A percentile compares a stretch with the other conserved stretches of the same genome.
phyloP scores from a whole-genome alignment of 1,140 invertebrate species.

The Potamilus streckersoni region DNA sequence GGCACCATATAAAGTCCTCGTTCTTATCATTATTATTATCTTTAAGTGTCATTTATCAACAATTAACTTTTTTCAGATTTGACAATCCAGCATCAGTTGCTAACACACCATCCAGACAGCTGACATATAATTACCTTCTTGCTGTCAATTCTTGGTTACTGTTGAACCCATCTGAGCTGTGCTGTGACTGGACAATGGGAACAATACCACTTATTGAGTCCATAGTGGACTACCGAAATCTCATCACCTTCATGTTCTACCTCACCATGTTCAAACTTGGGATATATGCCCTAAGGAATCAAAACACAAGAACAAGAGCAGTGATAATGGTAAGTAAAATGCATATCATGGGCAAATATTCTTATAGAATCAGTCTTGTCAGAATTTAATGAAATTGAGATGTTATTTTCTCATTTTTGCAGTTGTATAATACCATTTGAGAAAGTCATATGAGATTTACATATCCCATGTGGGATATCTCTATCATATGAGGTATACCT shows the following conservation, averaged over 20 bases:
- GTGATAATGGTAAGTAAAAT: conserved; percentile 80
- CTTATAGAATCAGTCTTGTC: no score
- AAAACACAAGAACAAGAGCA: conserved; percentile 79
- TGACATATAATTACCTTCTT: conserved; percentile 94
- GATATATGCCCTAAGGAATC: conserved; percentile 76
- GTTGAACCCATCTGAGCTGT: conserved; percentile 88
- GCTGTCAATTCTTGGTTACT: conserved; percentile 92
- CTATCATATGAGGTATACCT: no score
- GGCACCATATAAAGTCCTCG: no score
- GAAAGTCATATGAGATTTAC: no score
- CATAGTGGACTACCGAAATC: conserved; percentile 84
- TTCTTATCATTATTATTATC: no score
- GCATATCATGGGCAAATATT: neutral
- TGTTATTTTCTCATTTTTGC: no score
- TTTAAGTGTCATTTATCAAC: no score
- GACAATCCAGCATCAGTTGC: conserved; percentile 93
- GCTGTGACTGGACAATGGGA: conserved; percentile 99
- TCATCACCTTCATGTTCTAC: conserved; percentile 84
- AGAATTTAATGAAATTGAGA: no score
- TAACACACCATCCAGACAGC: conserved; percentile 81
- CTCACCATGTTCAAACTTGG: conserved; percentile 74
- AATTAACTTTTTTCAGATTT: conserved; percentile 74
- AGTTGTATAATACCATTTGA: no score
- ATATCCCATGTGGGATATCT: no score
- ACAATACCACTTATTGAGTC: conserved; percentile 89